Conservation (phyloP, 2,888 invertebrate species). For the Galeruca laticollis region DNA sequence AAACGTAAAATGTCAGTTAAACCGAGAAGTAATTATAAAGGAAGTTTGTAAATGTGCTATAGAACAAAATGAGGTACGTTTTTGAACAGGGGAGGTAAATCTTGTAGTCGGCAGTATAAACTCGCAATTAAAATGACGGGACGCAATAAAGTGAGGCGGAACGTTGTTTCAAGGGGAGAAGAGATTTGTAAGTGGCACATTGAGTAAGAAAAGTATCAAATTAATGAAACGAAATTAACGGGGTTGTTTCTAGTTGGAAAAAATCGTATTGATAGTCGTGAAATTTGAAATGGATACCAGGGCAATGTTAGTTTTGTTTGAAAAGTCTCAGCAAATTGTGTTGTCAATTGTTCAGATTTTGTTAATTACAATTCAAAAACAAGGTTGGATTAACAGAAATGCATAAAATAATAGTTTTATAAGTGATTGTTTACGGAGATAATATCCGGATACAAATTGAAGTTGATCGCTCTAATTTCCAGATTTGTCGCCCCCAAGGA, state of each 20-base stretch:
- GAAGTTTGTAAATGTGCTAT: conserved; percentile 40
- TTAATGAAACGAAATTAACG: conserved; percentile 47
- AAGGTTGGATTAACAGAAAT: no score
- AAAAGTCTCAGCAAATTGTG: no score
- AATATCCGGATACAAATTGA: no score
- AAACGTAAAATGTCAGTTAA: conserved; percentile 35
- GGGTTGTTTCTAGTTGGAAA: conserved; percentile 28
- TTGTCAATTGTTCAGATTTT: no score
- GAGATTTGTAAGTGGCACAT: conserved; percentile 43
- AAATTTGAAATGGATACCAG: no score
- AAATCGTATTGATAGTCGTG: background rate
- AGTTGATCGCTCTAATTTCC: no score
- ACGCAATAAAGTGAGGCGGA: conserved; percentile 46
- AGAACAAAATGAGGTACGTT: conserved; percentile 43
- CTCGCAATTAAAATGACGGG: conserved; percentile 48
- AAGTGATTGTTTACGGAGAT: no score
- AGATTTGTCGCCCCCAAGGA: no score
- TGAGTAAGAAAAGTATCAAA: conserved; percentile 44
- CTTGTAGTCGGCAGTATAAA: conserved; percentile 47
- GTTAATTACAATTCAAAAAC: no score
- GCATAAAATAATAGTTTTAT: no score
- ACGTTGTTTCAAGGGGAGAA: conserved; percentile 32
- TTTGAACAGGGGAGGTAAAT: conserved; percentile 43
- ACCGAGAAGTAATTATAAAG: conserved; percentile 40
- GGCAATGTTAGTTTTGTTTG: no score